These are phyloP conservation scores for Peromyscus maniculatus DNA, from an alignment of 2,113 vertebrate species.

Conservation along the genomic window DNA sequence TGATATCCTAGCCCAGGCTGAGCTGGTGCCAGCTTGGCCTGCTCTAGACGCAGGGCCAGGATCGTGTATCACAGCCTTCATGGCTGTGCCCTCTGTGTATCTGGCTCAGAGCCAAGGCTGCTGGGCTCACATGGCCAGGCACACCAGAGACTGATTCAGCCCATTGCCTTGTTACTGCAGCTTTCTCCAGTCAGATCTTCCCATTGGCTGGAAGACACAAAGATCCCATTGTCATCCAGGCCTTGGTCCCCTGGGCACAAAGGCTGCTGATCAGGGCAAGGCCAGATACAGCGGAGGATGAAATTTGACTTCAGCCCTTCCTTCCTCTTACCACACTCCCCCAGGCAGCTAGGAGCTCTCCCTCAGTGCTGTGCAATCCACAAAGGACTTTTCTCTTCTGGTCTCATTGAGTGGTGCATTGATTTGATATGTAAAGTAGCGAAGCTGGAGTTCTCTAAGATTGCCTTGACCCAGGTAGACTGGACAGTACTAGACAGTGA, in stretches of 20 bases:
- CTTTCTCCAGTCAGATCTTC: background rate
- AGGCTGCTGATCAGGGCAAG: background rate
- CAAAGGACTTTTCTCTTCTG: background rate
- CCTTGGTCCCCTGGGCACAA: background rate
- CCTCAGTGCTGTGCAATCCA: background rate
- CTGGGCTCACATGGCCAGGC: background rate
- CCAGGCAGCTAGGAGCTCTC: background rate
- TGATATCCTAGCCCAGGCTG: background rate
- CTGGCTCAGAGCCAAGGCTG: slow-evolving; percentile 60
- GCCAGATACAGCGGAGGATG: slow-evolving; percentile 18
- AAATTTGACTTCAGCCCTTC: background rate
- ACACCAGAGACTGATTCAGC: slow-evolving; percentile 3
- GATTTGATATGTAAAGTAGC: background rate
- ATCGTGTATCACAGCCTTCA: slow-evolving; percentile 46
- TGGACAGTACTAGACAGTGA: background rate
- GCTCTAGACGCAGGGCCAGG: background rate
- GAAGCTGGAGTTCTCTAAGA: background rate
- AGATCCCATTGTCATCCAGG: slow-evolving; percentile 48
- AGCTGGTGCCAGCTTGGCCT: background rate
- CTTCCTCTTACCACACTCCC: rapidly evolving
- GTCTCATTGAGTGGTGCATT: background rate
- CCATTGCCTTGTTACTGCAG: slow-evolving; percentile 32
- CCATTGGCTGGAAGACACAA: slow-evolving; percentile 67
- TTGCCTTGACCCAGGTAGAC: background rate
- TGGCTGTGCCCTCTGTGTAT: background rate